These are phyloP conservation scores for Psylliodes chrysocephalus DNA, from an alignment of 2,888 invertebrate genomes.

Conservation along the genomic window DNA sequence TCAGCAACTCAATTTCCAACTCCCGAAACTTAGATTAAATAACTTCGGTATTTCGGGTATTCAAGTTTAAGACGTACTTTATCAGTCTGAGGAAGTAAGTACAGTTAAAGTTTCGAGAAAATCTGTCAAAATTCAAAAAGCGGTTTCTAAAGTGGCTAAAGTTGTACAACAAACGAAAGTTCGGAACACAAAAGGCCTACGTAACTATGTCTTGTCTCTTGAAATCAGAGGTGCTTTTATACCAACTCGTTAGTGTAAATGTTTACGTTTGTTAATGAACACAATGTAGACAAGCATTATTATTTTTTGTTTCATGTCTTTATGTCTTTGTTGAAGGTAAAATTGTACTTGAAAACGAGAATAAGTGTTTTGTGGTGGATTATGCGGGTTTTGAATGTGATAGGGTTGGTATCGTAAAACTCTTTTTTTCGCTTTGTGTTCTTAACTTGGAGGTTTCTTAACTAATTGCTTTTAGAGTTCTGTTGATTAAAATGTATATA, in stretches of 20 bases:
- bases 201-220: not conserved
- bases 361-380: not conserved
- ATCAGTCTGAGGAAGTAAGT: not conserved
- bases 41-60: not conserved
- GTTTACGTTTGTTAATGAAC: not conserved
- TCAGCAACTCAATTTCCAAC: not conserved
- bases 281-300: not conserved
- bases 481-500: too few relatives aligned
- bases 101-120: not conserved
- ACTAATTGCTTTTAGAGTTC: too few relatives aligned
- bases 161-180: not conserved
- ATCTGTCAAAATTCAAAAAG: not conserved
- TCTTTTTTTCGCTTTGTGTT: too few relatives aligned
- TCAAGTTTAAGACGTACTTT: not conserved
- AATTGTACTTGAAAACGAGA: not conserved
- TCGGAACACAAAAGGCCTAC: not conserved
- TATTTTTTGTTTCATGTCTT: not conserved
- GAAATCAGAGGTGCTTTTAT: not conserved
- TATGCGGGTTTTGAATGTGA: not conserved
- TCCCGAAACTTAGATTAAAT: not conserved
- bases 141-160: not conserved
- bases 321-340: not conserved
- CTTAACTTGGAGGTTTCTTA: too few relatives aligned
- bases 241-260: not conserved
- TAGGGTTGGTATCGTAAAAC: too few relatives aligned